Evolutionary conservation across 2,888 invertebrate species (phyloP).

Genomic region (Malthinus seriepunctatus): DNA sequence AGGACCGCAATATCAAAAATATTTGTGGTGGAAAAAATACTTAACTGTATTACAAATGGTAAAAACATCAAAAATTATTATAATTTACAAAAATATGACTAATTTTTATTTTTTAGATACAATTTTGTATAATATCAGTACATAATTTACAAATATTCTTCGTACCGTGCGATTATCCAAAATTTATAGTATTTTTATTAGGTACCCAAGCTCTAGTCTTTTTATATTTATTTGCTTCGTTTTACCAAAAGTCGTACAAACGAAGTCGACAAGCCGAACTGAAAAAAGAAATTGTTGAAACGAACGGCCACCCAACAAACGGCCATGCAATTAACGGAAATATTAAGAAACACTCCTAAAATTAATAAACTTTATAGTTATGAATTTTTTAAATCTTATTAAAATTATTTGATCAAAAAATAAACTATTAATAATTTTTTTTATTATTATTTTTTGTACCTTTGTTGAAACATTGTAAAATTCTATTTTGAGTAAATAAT

Average conservation of each 20-base stretch:
- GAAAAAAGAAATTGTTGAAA: constrained; percentile 6
- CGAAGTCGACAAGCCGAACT: constrained; percentile 29
- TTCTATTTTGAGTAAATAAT: no score
- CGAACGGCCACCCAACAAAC: constrained; percentile 14
- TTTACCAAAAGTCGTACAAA: constrained; percentile 71
- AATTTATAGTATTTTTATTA: constrained; percentile 66
- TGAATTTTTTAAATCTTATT: not conserved
- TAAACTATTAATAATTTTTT: no score
- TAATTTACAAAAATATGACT: not conserved
- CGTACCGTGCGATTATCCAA: constrained; percentile 72
- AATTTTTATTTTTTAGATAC: constrained; percentile 60
- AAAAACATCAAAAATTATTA: constrained; percentile 42
- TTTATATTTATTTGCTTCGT: constrained; percentile 77
- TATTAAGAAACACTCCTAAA: constrained; percentile 23
- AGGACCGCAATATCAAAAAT: constrained; percentile 84
- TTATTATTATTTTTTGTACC: no score
- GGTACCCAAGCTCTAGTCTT: constrained; percentile 70
- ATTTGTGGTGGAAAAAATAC: constrained; percentile 93
- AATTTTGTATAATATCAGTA: constrained; percentile 75
- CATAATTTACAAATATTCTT: constrained; percentile 69
- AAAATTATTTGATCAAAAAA: not conserved
- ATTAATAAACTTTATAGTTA: not conserved
- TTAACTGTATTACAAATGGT: constrained; percentile 92
- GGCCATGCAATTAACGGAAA: constrained; percentile 33
- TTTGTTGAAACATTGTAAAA: no score